Evolutionary conservation across 2,113 vertebrate genomes (phyloP).

Genomic region (Mesoclemmys tuberculata): DNA sequence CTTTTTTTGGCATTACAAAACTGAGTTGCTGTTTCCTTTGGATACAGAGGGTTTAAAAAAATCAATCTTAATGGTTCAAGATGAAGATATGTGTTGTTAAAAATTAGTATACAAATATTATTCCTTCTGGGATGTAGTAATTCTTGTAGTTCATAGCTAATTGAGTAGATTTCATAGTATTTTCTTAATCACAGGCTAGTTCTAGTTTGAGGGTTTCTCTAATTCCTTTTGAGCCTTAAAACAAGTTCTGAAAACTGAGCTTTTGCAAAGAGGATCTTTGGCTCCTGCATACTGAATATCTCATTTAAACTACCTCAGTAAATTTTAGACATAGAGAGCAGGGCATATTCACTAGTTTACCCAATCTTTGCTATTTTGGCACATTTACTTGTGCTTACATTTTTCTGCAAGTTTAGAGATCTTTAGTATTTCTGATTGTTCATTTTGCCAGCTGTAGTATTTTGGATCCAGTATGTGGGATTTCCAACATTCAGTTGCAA

Average conservation of each 20-base stretch:
- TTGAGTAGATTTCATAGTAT: not conserved
- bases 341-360: not conserved
- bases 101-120: not conserved
- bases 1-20: not conserved
- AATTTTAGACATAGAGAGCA: not conserved
- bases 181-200: not conserved
- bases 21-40: not conserved
- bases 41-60: not conserved
- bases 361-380: not conserved
- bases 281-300: not conserved
- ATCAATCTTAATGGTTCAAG: not conserved
- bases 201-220: not conserved
- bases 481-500: conserved; percentile 9
- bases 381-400: not conserved
- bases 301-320: not conserved
- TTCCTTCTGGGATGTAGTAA: not conserved
- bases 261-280: not conserved
- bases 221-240: not conserved
- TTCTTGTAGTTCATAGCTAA: not conserved
- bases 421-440: not conserved
- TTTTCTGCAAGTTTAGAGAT: not conserved
- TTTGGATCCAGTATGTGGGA: not conserved
- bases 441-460: not conserved
- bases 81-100: conserved; percentile 2
- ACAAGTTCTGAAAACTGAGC: not conserved